phyloP scores from a whole-genome alignment of 2,888 invertebrate species.

The Dasypolia templi region DNA sequence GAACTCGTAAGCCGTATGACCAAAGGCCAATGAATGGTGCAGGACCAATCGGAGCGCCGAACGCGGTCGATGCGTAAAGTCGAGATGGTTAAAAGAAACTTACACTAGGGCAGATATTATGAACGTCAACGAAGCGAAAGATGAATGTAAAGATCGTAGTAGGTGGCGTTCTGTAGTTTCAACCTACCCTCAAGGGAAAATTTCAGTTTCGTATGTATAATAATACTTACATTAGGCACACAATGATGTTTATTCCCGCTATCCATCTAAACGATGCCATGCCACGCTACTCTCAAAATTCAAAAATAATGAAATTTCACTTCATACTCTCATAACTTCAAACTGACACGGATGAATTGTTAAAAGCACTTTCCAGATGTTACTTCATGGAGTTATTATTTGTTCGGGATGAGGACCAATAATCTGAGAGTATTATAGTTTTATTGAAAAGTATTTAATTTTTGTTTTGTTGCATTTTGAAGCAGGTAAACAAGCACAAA shows the following conservation, averaged over 20 bases:
- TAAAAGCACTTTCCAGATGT: slow-evolving; percentile 3
- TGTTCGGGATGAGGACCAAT: background rate
- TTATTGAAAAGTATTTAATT: background rate
- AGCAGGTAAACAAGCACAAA: background rate
- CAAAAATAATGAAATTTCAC: slow-evolving; percentile 26
- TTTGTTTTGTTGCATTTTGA: background rate
- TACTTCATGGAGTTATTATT: background rate
- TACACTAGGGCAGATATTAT: too few species aligned
- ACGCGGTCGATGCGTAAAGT: too few species aligned
- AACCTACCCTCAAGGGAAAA: too few species aligned
- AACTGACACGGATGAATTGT: background rate
- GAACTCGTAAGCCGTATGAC: too few species aligned
- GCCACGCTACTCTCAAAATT: slow-evolving; percentile 10
- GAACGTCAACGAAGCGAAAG: too few species aligned
- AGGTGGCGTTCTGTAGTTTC: too few species aligned
- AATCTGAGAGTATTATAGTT: background rate
- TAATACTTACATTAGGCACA: background rate
- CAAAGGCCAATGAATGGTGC: too few species aligned
- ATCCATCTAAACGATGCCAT: background rate
- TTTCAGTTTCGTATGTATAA: too few species aligned
- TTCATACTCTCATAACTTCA: slow-evolving; percentile 2
- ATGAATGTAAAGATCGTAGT: too few species aligned
- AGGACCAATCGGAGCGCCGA: too few species aligned
- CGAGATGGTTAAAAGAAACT: too few species aligned
- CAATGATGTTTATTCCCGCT: slow-evolving; percentile 4